A percentile compares a stretch with the other conserved stretches of the same genome.
Conservation (phyloP, 2,797 vertebrate genomes). For the Simalia tracyae region DNA sequence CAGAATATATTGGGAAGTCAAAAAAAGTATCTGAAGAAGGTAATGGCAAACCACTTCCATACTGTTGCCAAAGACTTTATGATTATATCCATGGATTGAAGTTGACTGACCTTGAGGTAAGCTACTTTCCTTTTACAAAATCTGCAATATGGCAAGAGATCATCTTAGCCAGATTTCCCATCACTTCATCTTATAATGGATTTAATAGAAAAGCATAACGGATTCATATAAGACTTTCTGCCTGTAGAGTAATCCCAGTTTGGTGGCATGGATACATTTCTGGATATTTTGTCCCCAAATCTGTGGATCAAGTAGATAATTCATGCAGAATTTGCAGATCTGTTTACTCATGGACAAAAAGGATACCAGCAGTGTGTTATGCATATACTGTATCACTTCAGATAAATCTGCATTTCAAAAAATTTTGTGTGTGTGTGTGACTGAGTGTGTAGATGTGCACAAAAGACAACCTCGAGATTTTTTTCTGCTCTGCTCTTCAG, state of each 20-base stretch:
- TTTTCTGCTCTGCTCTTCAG: neutral
- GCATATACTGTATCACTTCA: neutral
- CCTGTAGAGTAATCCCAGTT: neutral
- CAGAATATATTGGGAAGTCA: too few relatives aligned
- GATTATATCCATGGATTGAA: too few relatives aligned
- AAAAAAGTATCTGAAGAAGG: too few relatives aligned
- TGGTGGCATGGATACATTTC: neutral
- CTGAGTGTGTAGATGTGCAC: neutral
- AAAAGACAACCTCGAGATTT: neutral
- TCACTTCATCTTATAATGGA: neutral
- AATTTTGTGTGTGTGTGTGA: neutral
- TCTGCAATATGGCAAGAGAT: neutral
- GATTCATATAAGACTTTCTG: neutral
- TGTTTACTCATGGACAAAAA: neutral
- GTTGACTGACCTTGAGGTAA: too few relatives aligned
- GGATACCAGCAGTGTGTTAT: neutral
- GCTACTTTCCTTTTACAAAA: too few relatives aligned
- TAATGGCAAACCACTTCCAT: too few relatives aligned
- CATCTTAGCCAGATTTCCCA: neutral
- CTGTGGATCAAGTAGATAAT: neutral
- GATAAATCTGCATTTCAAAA: neutral
- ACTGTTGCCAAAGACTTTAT: too few relatives aligned
- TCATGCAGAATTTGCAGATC: neutral
- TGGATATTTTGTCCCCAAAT: neutral
- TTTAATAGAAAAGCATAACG: neutral